Evolutionary conservation across 2,888 invertebrate genomes (phyloP), one percentile per base, ranked within the genome.

Genomic region (Smittia sp.): DNA sequence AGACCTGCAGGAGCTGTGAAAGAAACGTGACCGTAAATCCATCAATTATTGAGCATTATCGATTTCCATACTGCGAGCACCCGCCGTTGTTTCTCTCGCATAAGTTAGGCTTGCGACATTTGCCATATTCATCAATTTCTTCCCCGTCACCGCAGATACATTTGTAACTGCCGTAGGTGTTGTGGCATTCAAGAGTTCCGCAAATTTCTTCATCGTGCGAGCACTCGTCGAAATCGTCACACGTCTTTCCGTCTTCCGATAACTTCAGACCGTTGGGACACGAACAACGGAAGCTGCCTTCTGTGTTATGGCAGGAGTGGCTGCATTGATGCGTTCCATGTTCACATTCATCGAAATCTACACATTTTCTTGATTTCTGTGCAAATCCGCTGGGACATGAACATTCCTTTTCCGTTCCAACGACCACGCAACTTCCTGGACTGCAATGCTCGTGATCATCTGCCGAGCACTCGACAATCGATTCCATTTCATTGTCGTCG

Each of bases 61-160:
- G 15, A 52, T 18, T 58, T 58, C 58, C 18, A 58, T 62, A 58
- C 62, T 85, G 83, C 0, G 84, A 84, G 75, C 89, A 89, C n/a
- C 83, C 84, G 3, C 82, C 83, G 75, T 86, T 85, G 68, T 82
- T 80, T 1, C 79, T 75, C 11, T 79, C 78, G 77, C 89, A 90
- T 75, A 79, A 79, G 79, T 39, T 70, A 11, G 13, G 79, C 80
- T 4, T 80, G 80, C 24, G 62, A 62, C 72, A 72, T 38, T 72
- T 22, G 1, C 72, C 72, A 39, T 72, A 22, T 1, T 79, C 79
- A 54, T 79, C 79, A 3, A 78, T 79, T 22, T 86, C 77, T 74
- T 83, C 82, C 1, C 85, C 85, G 18, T 79, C 77, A 0, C 85
- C 84, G 78, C 88, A 88, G 0, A 82, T 79, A 77, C 88, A 89